Evolutionary conservation across 1,140 invertebrate species (phyloP).

Genomic region (Orius insidiosus): DNA sequence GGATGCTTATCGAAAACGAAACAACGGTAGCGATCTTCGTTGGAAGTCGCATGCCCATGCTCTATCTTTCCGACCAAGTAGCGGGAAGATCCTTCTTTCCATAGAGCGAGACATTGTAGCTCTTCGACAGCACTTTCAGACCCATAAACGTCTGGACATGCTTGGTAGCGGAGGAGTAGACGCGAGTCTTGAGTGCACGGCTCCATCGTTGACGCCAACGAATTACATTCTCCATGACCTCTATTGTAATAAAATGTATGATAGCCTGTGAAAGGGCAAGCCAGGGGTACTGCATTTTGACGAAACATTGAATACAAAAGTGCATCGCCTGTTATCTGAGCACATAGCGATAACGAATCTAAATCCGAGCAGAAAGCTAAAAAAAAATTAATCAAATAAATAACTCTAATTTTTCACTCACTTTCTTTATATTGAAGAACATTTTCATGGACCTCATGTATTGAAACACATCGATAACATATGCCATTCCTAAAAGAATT

Average conservation of each 20-base stretch:
- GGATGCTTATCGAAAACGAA: conserved; percentile 69
- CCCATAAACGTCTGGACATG: conserved; percentile 39
- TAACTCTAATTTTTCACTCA: conserved; percentile 26
- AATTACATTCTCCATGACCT: conserved; percentile 57
- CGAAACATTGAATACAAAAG: conserved; percentile 55
- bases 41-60: conserved; percentile 67
- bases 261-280: conserved; percentile 54
- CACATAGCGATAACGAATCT: conserved; percentile 39
- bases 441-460: conserved; percentile 41
- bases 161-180: conserved; percentile 43
- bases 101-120: conserved; percentile 41
- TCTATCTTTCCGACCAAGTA: conserved; percentile 45
- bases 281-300: conserved; percentile 41
- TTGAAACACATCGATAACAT: conserved; percentile 42
- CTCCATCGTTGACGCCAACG: conserved; percentile 39
- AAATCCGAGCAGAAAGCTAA: conserved; percentile 38
- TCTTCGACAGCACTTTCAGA: conserved; percentile 57
- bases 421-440: conserved; percentile 51
- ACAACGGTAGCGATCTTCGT: conserved; percentile 81
- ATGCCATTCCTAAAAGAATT: conserved; percentile 26
- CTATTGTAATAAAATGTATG: conserved; percentile 64
- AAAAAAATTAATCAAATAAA: conserved; percentile 13
- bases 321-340: conserved; percentile 49
- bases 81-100: conserved; percentile 44
- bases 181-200: conserved; percentile 43